Percentiles rank a stretch among this genome's conserved stretches.
Conservation (phyloP, 2,797 vertebrate genomes). For the Halcyon leucocephala region DNA sequence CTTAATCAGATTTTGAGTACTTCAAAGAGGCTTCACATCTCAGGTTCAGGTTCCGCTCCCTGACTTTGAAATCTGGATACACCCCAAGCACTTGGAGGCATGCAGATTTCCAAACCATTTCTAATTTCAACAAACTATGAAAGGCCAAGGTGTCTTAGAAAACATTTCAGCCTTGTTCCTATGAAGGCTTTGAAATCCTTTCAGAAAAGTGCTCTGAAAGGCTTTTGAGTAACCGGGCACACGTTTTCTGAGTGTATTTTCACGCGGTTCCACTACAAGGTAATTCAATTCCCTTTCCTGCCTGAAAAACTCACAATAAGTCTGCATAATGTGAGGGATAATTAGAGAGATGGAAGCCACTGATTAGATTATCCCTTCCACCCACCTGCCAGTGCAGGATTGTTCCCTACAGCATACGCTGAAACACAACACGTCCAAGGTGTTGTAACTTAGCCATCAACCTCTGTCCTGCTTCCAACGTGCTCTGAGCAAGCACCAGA, state of each 20-base stretch:
- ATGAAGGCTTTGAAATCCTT: neutral
- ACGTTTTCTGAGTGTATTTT: neutral
- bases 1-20: neutral
- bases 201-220: neutral
- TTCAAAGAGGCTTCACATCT: neutral
- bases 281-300: neutral
- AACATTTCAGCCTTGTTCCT: neutral
- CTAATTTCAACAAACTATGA: neutral
- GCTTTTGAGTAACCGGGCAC: accelerated
- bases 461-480: neutral
- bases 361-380: neutral
- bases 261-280: neutral
- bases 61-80: slow-evolving; percentile 1
- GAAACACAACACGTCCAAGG: neutral
- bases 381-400: neutral
- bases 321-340: neutral
- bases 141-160: neutral
- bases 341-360: neutral
- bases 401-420: neutral
- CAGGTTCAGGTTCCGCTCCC: neutral
- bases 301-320: neutral
- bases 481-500: neutral
- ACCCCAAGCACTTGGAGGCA: neutral
- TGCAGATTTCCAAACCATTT: neutral
- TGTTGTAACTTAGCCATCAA: neutral